Evolutionary conservation across 1,140 invertebrate genomes (phyloP), one percentile per base, ranked within the genome.

Genomic region (Vollenhovia emeryi): DNA sequence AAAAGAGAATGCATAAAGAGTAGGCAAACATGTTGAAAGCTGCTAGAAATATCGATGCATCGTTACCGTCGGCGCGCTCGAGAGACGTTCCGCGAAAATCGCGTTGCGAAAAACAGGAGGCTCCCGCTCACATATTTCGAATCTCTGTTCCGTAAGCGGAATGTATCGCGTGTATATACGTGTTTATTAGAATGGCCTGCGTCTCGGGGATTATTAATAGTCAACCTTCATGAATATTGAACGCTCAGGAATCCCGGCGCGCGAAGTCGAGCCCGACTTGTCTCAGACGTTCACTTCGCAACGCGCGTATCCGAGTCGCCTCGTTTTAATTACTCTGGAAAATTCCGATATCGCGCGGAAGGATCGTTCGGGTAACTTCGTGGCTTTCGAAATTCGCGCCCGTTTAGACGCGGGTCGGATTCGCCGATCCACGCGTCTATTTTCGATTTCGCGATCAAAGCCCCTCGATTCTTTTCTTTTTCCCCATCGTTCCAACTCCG

Each of bases 151-250:
- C 43, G 82, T 75, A 86, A 86, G 78, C 30, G 73, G 78, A 86
- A 78, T 83, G 87, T 73, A 86, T 86, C 75, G 60, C 55, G 79
- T 86, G 80, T 57, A 59, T 90, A 86, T 57, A 60, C 78, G 82
- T 87, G 85, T 92, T 91, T 87, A 88, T 91, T 92, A 91, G 91
- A 91, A 91, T 86, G 90, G 87, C 62, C 83, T 90, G 86, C 71
- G 76, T 83, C 73, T 50, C 68, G 21, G 55, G 73, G 80, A 91
- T 92, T 93, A 93, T 93, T 93, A 91, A 93, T 93, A 93, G 92
- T 90, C 92, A 93, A 92, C 92, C 92, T 93, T 93, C 92, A 91
- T 93, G 90, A 93, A 93, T 93, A 93, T 93, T 92, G 90, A 93
- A 87, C 86, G 90, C 92, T 91, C 87, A 91, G 91, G 90, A 93